Percentiles rank a stretch among this genome's conserved stretches.
Evolutionary conservation across 2,888 invertebrate genomes (phyloP).

Genomic region (Orthosia incerta): DNA sequence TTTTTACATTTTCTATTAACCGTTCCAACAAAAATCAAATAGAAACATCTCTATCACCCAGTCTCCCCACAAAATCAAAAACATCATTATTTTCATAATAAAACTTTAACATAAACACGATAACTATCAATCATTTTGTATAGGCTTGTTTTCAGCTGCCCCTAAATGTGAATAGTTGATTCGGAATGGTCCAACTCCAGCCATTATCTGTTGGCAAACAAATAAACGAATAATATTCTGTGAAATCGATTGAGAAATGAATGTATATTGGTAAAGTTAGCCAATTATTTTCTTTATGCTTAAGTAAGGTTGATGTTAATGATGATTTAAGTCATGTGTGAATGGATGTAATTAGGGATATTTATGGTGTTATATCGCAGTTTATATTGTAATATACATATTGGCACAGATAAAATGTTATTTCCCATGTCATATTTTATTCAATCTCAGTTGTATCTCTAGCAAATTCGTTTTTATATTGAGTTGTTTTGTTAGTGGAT

Average conservation of each 20-base stretch:
- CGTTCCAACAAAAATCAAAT: not conserved
- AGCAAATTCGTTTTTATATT: not conserved
- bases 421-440: not conserved
- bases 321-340: slow-evolving; percentile 40
- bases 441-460: not conserved
- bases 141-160: slow-evolving; percentile 64
- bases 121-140: slow-evolving; percentile 61
- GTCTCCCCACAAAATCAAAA: slow-evolving; percentile 30
- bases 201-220: slow-evolving; percentile 66
- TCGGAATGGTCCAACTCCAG: slow-evolving; percentile 62
- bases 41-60: not conserved
- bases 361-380: slow-evolving; percentile 15
- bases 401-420: not conserved
- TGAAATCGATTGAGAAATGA: slow-evolving; percentile 62
- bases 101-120: slow-evolving; percentile 65
- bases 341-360: slow-evolving; percentile 2
- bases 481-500: no score
- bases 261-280: slow-evolving; percentile 64
- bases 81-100: slow-evolving; percentile 52
- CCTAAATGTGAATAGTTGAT: slow-evolving; percentile 69
- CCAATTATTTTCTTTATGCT: slow-evolving; percentile 62
- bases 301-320: slow-evolving; percentile 58
- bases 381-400: not conserved
- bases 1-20: not conserved
- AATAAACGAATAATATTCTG: slow-evolving; percentile 68